Base-by-base conservation (phyloP, 2,797 vertebrate genomes). In the Melanitta fusca region DNA sequence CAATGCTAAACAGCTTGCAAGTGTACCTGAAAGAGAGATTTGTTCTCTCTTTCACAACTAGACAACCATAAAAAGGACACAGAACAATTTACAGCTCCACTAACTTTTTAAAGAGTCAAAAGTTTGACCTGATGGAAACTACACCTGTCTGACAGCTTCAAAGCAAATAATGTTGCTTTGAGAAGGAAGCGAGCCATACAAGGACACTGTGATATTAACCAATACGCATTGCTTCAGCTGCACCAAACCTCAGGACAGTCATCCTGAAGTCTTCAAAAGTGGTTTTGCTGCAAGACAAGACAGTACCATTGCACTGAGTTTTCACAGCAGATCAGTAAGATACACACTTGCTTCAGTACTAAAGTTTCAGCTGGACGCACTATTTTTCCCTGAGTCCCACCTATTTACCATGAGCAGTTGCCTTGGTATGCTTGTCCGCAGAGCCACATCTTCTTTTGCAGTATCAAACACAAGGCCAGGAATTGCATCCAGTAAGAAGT, bases 401-500 rank as follows among this genome's bases (percentile, higher is more conserved):
- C 51, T 64, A 49, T 95, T 98, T 94, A 99, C 99, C 98, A 98
- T 97, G 28, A 99, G 96, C 68, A 99, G 96, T n/a, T 97, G 97
- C 80, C 97, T 97, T 65, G 99, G 98, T 65, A 99, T 97, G 79
- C 99, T 98, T 10, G 78, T 95, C 83, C 99, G 97, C 56, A 99
- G 91, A 1, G 17, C 72, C 45, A 98, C 14, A 0, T 99, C 98
- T 43, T 97, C 98, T 87, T 97, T 98, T 74, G 98, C 98, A 18
- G 96, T 73, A 57, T 98, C 98, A 88, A 97, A 98, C 85, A 99
- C 97, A 20, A 99, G 94, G 72, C 98, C 97, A 10, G 99, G 98
- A 89, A 99, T 96, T 66, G 97, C 60, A 83, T 99, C 99, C 95
- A 99, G 82, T 85, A 99, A 97, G 87, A 99, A 98, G 95, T 99